Percentiles rank a stretch among this genome's conserved stretches.
Conservation (phyloP, 2,888 invertebrate genomes). For the Pegoplata infirma region DNA sequence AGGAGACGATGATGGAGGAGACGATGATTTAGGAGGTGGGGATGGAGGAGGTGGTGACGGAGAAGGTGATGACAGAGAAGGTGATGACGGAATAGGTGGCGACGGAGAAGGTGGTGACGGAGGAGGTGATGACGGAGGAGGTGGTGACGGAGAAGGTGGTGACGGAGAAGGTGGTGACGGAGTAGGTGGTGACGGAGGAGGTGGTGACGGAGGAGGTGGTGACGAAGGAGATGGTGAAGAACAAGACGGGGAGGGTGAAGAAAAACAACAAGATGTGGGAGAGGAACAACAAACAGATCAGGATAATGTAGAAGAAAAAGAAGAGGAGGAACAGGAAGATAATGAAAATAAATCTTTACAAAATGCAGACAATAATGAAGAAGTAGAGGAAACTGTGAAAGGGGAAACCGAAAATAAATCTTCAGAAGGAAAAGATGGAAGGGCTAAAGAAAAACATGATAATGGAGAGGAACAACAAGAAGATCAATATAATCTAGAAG, state of each 20-base stretch:
- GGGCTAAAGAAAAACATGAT: neutral
- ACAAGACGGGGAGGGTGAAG: neutral
- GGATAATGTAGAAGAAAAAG: neutral
- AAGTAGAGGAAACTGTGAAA: neutral
- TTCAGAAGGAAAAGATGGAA: too few relatives aligned
- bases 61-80: neutral
- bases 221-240: neutral
- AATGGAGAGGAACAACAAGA: neutral
- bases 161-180: neutral
- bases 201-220: neutral
- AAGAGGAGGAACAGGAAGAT: neutral
- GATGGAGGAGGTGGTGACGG: neutral
- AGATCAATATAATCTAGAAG: neutral
- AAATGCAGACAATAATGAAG: neutral
- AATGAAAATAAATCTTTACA: too few relatives aligned
- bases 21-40: neutral
- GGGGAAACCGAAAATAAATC: neutral
- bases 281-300: neutral
- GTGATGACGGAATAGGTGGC: neutral
- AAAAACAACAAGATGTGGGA: neutral
- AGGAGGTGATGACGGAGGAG: neutral
- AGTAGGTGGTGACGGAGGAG: neutral
- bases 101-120: neutral
- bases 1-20: neutral
- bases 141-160: neutral